phyloP scores from a whole-genome alignment of 2,113 vertebrate genomes.

The Oryzias celebensis region DNA sequence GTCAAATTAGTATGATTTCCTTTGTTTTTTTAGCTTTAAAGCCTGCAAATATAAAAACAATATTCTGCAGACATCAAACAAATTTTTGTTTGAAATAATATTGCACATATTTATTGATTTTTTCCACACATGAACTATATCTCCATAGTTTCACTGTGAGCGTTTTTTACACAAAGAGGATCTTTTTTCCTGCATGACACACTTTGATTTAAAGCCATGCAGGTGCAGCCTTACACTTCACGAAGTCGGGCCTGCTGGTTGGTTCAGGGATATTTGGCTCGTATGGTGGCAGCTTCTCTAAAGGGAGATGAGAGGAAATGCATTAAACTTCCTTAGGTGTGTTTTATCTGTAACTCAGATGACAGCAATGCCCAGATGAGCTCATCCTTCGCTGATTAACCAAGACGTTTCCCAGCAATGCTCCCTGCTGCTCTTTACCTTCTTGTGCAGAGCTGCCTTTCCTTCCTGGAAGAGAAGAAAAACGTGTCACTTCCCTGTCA shows the following conservation, averaged over 20 bases:
- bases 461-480: conserved; percentile 54
- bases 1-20: too few relatives aligned
- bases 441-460: conserved; percentile 35
- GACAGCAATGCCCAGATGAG: background rate
- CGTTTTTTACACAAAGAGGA: too few relatives aligned
- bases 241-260: conserved; percentile 71
- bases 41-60: too few relatives aligned
- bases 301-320: background rate
- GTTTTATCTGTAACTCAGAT: conserved; percentile 11
- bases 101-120: too few relatives aligned
- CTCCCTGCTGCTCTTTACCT: conserved; percentile 53
- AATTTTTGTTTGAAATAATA: too few relatives aligned
- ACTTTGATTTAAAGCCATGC: too few relatives aligned
- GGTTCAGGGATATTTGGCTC: conserved; percentile 76
- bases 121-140: too few relatives aligned
- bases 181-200: too few relatives aligned
- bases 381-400: background rate
- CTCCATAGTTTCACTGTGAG: too few relatives aligned
- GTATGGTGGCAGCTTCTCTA: conserved; percentile 66
- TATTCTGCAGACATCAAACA: too few relatives aligned
- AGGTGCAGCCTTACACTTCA: conserved; percentile 60
- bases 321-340: background rate
- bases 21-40: too few relatives aligned
- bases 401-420: background rate
- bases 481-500: background rate